Base-by-base conservation (phyloP, 1,140 invertebrate genomes). In the Zaprionus gabonicus region DNA sequence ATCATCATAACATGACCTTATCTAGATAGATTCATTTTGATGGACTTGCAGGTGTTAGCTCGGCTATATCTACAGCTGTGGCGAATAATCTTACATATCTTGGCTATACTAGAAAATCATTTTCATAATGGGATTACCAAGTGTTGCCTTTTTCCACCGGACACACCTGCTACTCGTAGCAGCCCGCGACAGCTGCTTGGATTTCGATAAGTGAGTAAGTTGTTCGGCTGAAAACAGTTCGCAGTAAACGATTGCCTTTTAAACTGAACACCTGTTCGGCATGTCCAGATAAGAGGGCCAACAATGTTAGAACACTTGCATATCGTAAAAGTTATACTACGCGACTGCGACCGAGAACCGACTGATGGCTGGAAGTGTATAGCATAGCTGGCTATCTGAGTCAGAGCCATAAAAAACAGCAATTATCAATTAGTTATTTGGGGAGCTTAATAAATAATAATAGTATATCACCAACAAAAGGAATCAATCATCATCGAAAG, bases 241-340 rank as follows among this genome's bases (percentile, higher is more conserved):
- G 67, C 55, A 36, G 70, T 55, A 76, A 75, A 28, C 34, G 12
- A 49, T 49, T 72, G 58, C 58, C 67, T 46, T 67, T 44, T 80
- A 15, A 69, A 80, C 59, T 77, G 78, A 72, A 77, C 78, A 80
- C 78, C 78, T 80, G 77, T 76, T 80, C 36, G 9, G 31, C 36
- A 12, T 36, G 62, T 64, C 46, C 44, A 46, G 77, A 79, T 79
- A 79, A 79, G 77, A 53, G 20, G 9, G 2, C 17, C 34, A 44
- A 68, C 71, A 67, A 27, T 74, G 31, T 28, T 59, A 55, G 63
- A 73, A 72, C 78, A 72, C 63, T 79, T 79, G 77, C 57, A 34
- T 20, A 71, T 44, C 77, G 67, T 76, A 79, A 79, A 79, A 67
- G 46, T 23, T 55, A 71, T 59, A 76, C 66, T 44, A 20, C 44